These are phyloP conservation scores for Ricordea florida DNA, from an alignment of 92 coral and sea anemone species.

Conservation along the genomic window DNA sequence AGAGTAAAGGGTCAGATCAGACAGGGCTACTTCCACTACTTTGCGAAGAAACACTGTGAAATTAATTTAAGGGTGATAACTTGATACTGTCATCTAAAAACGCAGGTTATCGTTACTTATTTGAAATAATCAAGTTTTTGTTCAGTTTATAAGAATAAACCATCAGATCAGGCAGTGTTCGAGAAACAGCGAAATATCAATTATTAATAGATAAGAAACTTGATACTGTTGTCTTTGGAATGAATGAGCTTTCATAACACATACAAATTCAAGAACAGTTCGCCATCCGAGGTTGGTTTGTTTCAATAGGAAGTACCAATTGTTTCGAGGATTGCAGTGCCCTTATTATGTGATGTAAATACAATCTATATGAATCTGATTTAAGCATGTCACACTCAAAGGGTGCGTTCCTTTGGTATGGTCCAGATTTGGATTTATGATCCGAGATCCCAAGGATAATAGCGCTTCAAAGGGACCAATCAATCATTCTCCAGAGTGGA, in stretches of 20 bases:
- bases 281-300: too few species aligned
- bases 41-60: slow-evolving; percentile 1
- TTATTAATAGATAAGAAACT: background rate
- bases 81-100: background rate
- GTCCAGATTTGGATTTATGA: too few species aligned
- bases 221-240: background rate
- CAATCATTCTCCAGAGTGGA: too few species aligned
- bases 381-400: too few species aligned
- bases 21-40: background rate
- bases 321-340: too few species aligned
- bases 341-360: too few species aligned
- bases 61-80: background rate
- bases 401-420: too few species aligned
- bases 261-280: too few species aligned
- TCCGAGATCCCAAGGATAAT: too few species aligned
- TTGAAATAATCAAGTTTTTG: background rate
- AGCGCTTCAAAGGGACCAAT: too few species aligned
- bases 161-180: background rate
- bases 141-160: background rate
- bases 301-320: too few species aligned
- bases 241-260: background rate
- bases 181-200: background rate
- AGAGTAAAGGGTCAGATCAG: slow-evolving; percentile 2
- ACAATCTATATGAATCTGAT: too few species aligned
- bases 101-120: background rate